Percentiles rank a stretch among this genome's conserved stretches.
Evolutionary conservation across 2,888 invertebrate genomes (phyloP).

Genomic region (Tethea ocularis): DNA sequence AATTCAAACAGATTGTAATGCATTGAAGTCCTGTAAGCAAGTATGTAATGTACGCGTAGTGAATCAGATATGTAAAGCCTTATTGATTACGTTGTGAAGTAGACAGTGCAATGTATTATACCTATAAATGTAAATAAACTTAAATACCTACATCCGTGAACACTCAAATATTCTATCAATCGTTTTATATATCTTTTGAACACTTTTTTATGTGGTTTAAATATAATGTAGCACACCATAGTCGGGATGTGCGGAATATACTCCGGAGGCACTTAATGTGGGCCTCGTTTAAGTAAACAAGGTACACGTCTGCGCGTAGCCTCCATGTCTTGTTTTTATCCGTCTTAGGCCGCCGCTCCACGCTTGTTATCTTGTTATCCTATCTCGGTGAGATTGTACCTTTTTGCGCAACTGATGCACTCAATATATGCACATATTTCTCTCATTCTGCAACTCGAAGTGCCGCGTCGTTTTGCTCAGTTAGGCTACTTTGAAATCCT

Average conservation of each 20-base stretch:
- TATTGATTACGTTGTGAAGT: neutral
- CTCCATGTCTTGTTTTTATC: slow-evolving; percentile 78
- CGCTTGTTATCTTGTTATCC: slow-evolving; percentile 83
- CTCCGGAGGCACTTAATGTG: slow-evolving; percentile 56
- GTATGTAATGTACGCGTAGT: slow-evolving; percentile 21
- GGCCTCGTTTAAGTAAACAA: slow-evolving; percentile 81
- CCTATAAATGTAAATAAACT: neutral
- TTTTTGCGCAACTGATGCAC: slow-evolving; percentile 71
- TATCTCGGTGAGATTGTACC: slow-evolving; percentile 78
- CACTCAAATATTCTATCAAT: too few relatives aligned
- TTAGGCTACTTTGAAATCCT: slow-evolving; percentile 20
- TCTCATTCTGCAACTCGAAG: slow-evolving; percentile 46
- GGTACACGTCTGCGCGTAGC: slow-evolving; percentile 73
- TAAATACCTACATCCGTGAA: too few relatives aligned
- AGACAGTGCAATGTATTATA: too few relatives aligned
- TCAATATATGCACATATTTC: slow-evolving; percentile 63
- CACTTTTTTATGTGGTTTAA: neutral
- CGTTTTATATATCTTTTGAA: neutral
- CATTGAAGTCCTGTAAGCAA: slow-evolving; percentile 23
- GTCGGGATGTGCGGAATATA: slow-evolving; percentile 16
- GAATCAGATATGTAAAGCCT: slow-evolving; percentile 17
- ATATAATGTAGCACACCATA: neutral
- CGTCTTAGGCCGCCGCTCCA: slow-evolving; percentile 73
- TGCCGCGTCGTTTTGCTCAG: slow-evolving; percentile 29
- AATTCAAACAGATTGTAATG: slow-evolving; percentile 26